Conservation (phyloP, 2,888 invertebrate genomes). For the Macrostomum cliftonense region DNA sequence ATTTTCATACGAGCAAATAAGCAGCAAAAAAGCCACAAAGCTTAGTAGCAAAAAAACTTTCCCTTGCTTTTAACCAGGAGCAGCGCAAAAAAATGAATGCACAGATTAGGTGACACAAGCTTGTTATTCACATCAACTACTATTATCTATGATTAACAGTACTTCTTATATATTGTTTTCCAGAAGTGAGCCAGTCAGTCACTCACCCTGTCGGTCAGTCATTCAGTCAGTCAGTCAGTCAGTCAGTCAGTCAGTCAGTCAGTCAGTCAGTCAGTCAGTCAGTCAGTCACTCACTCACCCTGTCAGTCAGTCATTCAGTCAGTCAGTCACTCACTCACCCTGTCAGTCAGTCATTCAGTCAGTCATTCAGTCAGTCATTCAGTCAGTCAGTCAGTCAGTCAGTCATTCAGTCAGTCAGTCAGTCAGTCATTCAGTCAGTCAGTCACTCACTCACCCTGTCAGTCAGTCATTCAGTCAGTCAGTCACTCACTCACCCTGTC, state of each 20-base stretch:
- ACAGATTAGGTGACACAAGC: too few species aligned
- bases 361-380: constrained; percentile 1
- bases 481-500: neutral
- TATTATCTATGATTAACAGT: too few species aligned
- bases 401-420: constrained; percentile 1
- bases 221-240: constrained; percentile 3
- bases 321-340: neutral
- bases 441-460: neutral
- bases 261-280: constrained; percentile 4
- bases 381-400: constrained; percentile 2
- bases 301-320: neutral
- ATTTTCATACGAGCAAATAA: too few species aligned
- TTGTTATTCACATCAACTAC: too few species aligned
- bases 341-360: constrained; percentile 1
- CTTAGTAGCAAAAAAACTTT: too few species aligned
- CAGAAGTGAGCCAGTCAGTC: neutral
- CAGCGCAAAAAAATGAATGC: too few species aligned
- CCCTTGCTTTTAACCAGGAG: too few species aligned
- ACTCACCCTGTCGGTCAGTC: constrained; percentile 2
- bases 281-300: neutral
- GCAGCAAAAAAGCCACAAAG: too few species aligned
- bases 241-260: constrained; percentile 2
- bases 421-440: constrained; percentile 1
- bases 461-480: constrained; percentile 1
- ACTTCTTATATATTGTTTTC: too few species aligned